These are phyloP conservation scores for Mastacembelus armatus DNA, from an alignment of 2,797 vertebrate species.

Conservation along the genomic window DNA sequence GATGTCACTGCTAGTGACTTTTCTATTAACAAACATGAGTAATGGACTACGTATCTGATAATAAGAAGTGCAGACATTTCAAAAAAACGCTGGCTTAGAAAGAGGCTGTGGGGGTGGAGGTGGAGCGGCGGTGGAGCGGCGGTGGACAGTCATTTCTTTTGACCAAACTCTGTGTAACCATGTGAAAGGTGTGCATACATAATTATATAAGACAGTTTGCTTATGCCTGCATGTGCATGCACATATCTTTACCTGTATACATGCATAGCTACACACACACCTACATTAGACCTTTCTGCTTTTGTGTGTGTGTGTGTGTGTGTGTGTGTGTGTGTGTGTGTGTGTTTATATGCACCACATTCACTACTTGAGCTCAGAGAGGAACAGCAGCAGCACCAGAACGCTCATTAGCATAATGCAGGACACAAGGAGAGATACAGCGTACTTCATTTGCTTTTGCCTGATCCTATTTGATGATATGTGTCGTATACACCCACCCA, in stretches of 20 bases:
- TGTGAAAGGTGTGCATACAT: slow-evolving; percentile 50
- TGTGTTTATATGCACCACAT: too few species aligned
- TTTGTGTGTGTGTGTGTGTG: slow-evolving; percentile 14
- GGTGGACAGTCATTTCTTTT: slow-evolving; percentile 10
- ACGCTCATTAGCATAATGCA: slow-evolving; percentile 56
- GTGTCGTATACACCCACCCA: slow-evolving; percentile 41
- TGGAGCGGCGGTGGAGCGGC: too few species aligned
- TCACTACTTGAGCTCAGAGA: slow-evolving; percentile 26
- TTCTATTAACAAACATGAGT: slow-evolving; percentile 59
- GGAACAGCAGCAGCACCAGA: slow-evolving; percentile 35
- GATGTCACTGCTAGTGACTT: slow-evolving; percentile 56
- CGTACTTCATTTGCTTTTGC: slow-evolving; percentile 54
- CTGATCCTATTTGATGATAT: slow-evolving; percentile 58
- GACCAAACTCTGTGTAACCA: slow-evolving; percentile 45
- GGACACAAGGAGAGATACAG: slow-evolving; percentile 49
- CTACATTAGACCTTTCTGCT: slow-evolving; percentile 1
- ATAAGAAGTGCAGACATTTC: slow-evolving; percentile 37
- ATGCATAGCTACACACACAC: slow-evolving; percentile 25
- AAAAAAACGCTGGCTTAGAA: slow-evolving; percentile 1
- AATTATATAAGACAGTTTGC: slow-evolving; percentile 52
- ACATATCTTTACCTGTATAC: slow-evolving; percentile 14
- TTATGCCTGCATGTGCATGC: slow-evolving; percentile 22
- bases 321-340: too few species aligned
- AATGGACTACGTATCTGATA: slow-evolving; percentile 38
- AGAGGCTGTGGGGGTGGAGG: slow-evolving; percentile 1